Evolutionary conservation across 2,113 vertebrate genomes (phyloP).

Genomic region (Rattus rattus): DNA sequence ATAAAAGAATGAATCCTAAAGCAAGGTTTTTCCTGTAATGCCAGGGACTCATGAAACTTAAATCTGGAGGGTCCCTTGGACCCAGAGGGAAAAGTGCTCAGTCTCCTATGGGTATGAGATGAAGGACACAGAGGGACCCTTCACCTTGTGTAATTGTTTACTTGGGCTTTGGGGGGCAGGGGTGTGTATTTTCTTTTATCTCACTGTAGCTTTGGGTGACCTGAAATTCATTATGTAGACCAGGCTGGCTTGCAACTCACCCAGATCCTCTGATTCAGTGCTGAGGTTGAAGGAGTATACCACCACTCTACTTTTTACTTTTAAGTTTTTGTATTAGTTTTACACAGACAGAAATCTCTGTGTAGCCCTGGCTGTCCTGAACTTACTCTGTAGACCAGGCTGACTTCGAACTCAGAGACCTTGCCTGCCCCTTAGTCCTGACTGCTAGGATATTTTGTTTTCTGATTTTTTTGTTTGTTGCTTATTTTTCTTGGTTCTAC

Average conservation of each 20-base stretch:
- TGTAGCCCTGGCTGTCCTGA: background rate
- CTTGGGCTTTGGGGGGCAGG: background rate
- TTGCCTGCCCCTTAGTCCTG: background rate
- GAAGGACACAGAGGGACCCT: background rate
- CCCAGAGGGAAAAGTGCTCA: background rate
- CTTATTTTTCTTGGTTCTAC: background rate
- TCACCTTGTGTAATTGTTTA: constrained; percentile 2
- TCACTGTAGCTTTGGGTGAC: background rate
- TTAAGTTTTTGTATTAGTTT: background rate
- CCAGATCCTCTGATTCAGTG: background rate
- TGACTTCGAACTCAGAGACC: background rate
- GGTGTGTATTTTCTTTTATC: background rate
- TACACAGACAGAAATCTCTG: background rate
- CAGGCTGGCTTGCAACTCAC: background rate
- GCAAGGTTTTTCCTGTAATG: background rate
- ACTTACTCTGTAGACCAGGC: background rate
- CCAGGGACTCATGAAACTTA: background rate
- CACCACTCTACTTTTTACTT: background rate
- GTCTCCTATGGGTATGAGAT: background rate
- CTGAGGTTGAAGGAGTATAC: background rate
- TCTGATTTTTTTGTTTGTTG: background rate
- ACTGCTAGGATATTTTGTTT: background rate
- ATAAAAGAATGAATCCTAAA: background rate
- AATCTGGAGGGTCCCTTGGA: background rate
- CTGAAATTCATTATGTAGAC: background rate